These are phyloP conservation scores for Papilio helenus DNA, from an alignment of 1,140 invertebrate genomes.

Conservation along the genomic window DNA sequence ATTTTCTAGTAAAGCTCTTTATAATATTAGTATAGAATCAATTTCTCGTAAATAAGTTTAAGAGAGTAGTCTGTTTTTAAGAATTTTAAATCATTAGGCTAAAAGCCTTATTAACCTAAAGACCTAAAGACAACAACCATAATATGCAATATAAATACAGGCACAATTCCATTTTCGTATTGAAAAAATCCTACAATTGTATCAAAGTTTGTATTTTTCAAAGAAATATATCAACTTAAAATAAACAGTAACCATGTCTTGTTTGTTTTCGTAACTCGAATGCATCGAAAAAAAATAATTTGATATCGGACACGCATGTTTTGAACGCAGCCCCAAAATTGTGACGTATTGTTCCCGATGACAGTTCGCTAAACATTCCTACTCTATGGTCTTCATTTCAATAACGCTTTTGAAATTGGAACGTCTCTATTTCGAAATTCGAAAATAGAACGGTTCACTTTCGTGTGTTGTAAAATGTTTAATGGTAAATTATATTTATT, in stretches of 20 bases:
- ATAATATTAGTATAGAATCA: too few species aligned
- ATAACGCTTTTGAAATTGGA: slow-evolving; percentile 54
- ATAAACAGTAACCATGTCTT: slow-evolving; percentile 23
- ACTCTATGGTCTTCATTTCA: slow-evolving; percentile 44
- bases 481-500: not conserved
- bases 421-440: slow-evolving; percentile 56
- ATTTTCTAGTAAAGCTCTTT: too few species aligned
- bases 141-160: too few species aligned
- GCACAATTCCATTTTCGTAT: not conserved
- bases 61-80: too few species aligned
- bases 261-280: slow-evolving; percentile 41
- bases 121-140: too few species aligned
- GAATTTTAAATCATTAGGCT: too few species aligned
- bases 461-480: not conserved
- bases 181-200: not conserved
- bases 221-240: not conserved
- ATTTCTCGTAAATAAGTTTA: too few species aligned
- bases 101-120: too few species aligned
- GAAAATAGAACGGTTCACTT: slow-evolving; percentile 39
- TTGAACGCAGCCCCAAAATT: slow-evolving; percentile 45
- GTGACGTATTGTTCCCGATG: slow-evolving; percentile 52
- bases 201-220: not conserved
- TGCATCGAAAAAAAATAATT: slow-evolving; percentile 43
- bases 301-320: slow-evolving; percentile 53
- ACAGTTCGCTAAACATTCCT: slow-evolving; percentile 61